These are phyloP conservation scores for Candoia aspera DNA, from an alignment of 2,113 vertebrate species.

Conservation along the genomic window DNA sequence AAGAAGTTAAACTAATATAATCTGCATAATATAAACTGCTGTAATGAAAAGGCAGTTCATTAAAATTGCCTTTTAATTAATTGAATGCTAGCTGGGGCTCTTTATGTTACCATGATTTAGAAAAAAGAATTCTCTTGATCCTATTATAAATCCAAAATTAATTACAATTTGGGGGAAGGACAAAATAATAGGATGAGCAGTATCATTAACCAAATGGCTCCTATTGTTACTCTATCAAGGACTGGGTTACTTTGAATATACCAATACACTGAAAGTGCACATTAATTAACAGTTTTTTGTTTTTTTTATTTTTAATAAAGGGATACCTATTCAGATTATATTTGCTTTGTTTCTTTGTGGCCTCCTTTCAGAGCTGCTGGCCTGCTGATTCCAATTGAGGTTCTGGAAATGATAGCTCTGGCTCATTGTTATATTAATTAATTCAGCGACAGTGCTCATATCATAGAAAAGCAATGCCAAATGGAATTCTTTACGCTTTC, in stretches of 20 bases:
- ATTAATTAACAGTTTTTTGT: conserved; percentile 12
- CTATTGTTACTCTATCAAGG: background rate
- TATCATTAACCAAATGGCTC: background rate
- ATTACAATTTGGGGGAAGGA: background rate
- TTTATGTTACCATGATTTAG: conserved; percentile 14
- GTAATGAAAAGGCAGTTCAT: conserved; percentile 20
- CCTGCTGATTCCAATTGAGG: background rate
- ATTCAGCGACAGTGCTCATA: background rate
- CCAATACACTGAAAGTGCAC: background rate
- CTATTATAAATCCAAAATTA: conserved; percentile 13
- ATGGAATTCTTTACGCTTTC: conserved; percentile 1
- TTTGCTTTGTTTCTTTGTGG: conserved; percentile 19
- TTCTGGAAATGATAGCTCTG: background rate
- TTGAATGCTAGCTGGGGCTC: conserved; percentile 3
- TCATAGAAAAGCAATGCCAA: conserved; percentile 6
- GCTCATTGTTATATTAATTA: background rate
- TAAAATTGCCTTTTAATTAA: conserved; percentile 33
- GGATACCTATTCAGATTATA: background rate
- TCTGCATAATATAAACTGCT: conserved; percentile 7
- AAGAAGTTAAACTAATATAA: conserved; percentile 25
- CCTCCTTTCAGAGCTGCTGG: background rate
- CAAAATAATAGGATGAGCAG: background rate
- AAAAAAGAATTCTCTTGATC: conserved; percentile 19
- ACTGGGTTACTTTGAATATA: background rate
- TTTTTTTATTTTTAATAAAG: conserved; percentile 34